Evolutionary conservation across 2,888 invertebrate species (phyloP), one percentile per base, ranked within the genome.

Genomic region (Lepidocyrtoides sp.): DNA sequence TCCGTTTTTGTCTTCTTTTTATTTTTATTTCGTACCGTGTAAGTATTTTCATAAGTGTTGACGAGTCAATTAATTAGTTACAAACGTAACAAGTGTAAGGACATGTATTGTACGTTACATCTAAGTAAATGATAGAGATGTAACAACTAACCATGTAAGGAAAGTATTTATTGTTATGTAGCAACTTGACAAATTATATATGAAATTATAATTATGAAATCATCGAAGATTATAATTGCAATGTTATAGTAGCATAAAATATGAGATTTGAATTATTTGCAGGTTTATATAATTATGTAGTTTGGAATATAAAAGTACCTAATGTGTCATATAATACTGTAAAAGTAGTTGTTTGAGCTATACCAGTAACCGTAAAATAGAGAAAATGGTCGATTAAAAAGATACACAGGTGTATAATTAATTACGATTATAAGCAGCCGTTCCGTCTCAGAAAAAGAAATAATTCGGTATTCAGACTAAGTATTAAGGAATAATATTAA

Each of bases 41-140:
- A 91, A 91, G 91, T 91, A 91, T 91, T 91, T 91, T 79, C 41
- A 66, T 77, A 81, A 91, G 72, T 75, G 66, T 83, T 83, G 87
- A 89, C 51, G 89, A 91, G 91, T 91, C 91, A 91, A 54, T 81
- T 60, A 81, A 20, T 60, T 41, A 81, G 32, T 72, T 72, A 72
- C 51, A 29, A 51, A 51, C n/a, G n/a, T 41, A 81, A 60, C 36
- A 23, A 57, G 1, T 26, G 4, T 7, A 51, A 79, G 54, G 36
- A 14, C 44, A 44, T 1, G 44, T 32, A 12, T 36, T 75, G 36
- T 41, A 81, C 0, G 36, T 1, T 54, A 79, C 2, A 48, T 8
- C n/a, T n/a, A 14, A 1, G 29, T 77, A 51, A 20, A 23, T 72
- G 17, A 44, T 7, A 44, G 14, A 4, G 72, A 32, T 32, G 29